phyloP scores from a whole-genome alignment of 2,888 invertebrate genomes.

The Acleris cristana region DNA sequence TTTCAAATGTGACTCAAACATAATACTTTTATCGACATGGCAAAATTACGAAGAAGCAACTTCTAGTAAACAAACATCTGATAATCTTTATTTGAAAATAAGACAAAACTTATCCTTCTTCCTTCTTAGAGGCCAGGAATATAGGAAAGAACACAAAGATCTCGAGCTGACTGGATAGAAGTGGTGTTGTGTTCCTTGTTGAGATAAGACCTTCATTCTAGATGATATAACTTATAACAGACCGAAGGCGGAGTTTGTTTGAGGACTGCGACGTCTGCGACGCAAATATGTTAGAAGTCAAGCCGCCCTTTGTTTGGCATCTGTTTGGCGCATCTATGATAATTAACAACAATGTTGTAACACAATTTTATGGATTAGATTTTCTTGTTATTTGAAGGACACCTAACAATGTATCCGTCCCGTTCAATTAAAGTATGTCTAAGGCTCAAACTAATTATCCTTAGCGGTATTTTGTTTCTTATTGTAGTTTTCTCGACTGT shows the following conservation, averaged over 20 bases:
- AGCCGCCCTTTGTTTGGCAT: slow-evolving; percentile 22
- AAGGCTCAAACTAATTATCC: no score
- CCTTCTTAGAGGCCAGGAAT: no score
- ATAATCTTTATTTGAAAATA: background rate
- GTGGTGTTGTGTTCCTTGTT: no score
- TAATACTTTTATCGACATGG: background rate
- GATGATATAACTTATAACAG: background rate
- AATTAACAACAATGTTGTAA: slow-evolving; percentile 7
- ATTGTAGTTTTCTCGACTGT: no score
- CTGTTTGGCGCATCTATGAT: slow-evolving; percentile 4
- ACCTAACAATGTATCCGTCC: no score
- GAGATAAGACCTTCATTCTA: slow-evolving; percentile 8
- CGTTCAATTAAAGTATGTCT: no score
- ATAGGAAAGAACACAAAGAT: no score
- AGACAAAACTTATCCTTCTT: no score
- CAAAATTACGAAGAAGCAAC: background rate
- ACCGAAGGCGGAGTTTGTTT: slow-evolving; percentile 5
- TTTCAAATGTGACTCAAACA: no score
- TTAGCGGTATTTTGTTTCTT: no score
- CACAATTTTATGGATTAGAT: slow-evolving; percentile 7
- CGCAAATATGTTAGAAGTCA: slow-evolving; percentile 3
- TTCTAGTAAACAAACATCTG: no score
- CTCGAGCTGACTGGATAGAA: no score
- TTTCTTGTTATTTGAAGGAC: background rate
- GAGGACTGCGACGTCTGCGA: slow-evolving; percentile 6